Base-by-base conservation (phyloP, 2,797 vertebrate species). In the Peromyscus melanophrys region DNA sequence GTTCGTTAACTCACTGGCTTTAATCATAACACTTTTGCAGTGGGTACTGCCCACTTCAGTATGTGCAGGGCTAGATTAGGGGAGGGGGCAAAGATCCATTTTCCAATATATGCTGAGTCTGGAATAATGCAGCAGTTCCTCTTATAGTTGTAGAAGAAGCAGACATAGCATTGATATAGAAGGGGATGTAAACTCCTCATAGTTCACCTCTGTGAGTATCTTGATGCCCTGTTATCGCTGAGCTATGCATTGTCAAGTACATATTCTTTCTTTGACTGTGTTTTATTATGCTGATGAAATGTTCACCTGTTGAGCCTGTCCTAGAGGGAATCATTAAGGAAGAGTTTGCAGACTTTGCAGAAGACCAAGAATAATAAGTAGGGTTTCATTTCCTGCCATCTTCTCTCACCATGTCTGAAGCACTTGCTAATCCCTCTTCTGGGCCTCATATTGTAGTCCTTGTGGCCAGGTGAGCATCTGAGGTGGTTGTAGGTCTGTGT, bases 221-320 rank as follows among this genome's bases (percentile, higher is more conserved):
- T 25, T 52, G 4, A 21, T 65, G 49, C 43, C 37, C 11, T 80
- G 10, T 12, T 88, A 46, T 71, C 23, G 19, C 34, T 13, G 46
- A 76, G 65, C 71, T 37, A 46, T 6, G 6, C 23, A 55, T 34
- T 82, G 31, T 63, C 25, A 82, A 67, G 34, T 83, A 23, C 52
- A 21, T 55, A 52, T 21, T 89, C 6, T 89, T 93, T 87, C 34
- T 95, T 27, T 89, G 84, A 75, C 37, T 80, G 9, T 63, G 2
- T 93, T 94, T 89, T 89, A 31, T n/a, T 94, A 46, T 73, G 37
- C 81, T 90, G n/a, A 59, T 80, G 49, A 65, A 90, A 78, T n/a
- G 63, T 59, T 52, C 27, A 27, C 43, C 34, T 82, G 52, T 63
- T 86, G 27, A 80, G 69, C 52, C 52, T 0, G 8, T 49, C 9